A percentile compares a stretch with the other conserved stretches of the same genome.
Conservation (phyloP, 2,888 invertebrate genomes). For the Platycheirus albimanus region DNA sequence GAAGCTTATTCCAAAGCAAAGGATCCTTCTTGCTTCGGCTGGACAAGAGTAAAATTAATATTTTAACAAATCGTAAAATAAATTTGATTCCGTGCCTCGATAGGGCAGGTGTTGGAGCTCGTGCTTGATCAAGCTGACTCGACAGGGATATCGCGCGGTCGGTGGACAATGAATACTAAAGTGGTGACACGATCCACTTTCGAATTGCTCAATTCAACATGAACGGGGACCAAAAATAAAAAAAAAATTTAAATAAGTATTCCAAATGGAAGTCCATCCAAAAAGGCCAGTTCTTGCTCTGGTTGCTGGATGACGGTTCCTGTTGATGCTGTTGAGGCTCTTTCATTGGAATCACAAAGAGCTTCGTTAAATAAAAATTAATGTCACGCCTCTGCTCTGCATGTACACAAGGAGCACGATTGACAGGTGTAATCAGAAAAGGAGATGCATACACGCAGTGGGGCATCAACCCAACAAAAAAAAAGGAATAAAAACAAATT, state of each 20-base stretch:
- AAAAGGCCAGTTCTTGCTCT: background rate
- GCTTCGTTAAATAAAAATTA: slow-evolving; percentile 50
- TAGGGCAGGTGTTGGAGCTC: slow-evolving; percentile 67
- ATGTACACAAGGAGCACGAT: slow-evolving; percentile 64
- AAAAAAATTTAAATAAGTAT: background rate
- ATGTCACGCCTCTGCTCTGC: slow-evolving; percentile 71
- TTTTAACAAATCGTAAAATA: slow-evolving; percentile 74
- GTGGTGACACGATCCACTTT: slow-evolving; percentile 74
- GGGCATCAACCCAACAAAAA: background rate
- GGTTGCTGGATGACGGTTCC: background rate
- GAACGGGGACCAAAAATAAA: background rate
- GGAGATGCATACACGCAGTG: slow-evolving; percentile 40
- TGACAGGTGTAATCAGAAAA: slow-evolving; percentile 72
- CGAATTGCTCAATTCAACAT: slow-evolving; percentile 63
- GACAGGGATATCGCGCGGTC: slow-evolving; percentile 13
- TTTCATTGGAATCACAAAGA: slow-evolving; percentile 25
- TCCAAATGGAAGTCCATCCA: slow-evolving; percentile 43
- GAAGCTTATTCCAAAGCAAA: slow-evolving; percentile 36
- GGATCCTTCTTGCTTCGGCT: too few species aligned
- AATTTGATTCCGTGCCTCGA: slow-evolving; percentile 67
- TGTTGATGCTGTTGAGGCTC: too few species aligned
- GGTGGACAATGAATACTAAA: slow-evolving; percentile 44
- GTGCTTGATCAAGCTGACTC: slow-evolving; percentile 3
- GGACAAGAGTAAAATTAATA: slow-evolving; percentile 63
- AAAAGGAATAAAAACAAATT: slow-evolving; percentile 19